These are phyloP conservation scores for Microctenopoma steveboyesi DNA, from an alignment of 2,797 vertebrate genomes.

Conservation along the genomic window DNA sequence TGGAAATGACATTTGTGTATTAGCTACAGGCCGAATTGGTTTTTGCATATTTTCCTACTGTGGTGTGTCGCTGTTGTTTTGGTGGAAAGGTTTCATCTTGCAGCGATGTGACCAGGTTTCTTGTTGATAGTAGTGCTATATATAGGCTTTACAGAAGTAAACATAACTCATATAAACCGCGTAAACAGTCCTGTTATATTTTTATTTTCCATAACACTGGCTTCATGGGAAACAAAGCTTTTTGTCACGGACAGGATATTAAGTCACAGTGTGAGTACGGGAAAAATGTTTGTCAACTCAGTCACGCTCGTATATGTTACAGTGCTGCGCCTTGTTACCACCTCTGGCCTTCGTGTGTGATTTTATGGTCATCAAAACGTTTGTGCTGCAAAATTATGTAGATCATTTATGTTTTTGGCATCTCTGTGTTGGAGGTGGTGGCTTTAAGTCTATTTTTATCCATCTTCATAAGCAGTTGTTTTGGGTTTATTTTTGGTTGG, in stretches of 20 bases:
- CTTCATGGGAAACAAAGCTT: conserved; percentile 17
- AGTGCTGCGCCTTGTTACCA: neutral
- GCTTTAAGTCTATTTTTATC: neutral
- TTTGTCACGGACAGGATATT: conserved; percentile 6
- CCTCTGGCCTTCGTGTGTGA: no score
- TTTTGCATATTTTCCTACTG: conserved; percentile 33
- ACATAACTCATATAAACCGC: conserved; percentile 7
- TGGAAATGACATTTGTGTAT: conserved; percentile 17
- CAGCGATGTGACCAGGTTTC: conserved; percentile 17
- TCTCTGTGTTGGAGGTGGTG: neutral
- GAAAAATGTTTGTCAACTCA: neutral
- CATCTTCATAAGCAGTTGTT: no score
- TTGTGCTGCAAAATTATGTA: neutral
- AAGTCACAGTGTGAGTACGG: neutral
- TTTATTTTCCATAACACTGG: neutral
- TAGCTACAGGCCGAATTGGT: neutral
- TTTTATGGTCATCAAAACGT: no score
- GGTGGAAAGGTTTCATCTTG: conserved; percentile 18
- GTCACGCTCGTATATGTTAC: neutral
- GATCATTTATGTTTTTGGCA: conserved; percentile 10
- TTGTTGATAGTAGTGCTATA: conserved; percentile 23
- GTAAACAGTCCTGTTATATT: conserved; percentile 1
- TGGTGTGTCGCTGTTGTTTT: conserved; percentile 18
- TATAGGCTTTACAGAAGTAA: conserved; percentile 20
- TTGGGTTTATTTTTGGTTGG: no score